Evolutionary conservation across 2,797 vertebrate species (phyloP).

Genomic region (Poeciliopsis paucimaculata): DNA sequence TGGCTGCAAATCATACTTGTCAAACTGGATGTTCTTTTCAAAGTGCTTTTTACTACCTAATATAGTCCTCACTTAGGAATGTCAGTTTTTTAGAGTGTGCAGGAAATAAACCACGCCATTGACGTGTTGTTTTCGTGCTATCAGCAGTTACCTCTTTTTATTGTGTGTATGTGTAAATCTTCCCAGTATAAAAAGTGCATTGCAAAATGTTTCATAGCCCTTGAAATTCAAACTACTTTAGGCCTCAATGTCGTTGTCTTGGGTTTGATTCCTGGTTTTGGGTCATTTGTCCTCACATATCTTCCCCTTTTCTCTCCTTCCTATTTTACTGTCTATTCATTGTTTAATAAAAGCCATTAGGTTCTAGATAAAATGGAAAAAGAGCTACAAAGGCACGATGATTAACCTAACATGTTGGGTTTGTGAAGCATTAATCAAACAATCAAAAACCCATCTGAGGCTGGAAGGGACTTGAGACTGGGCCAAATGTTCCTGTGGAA

Average conservation of each 20-base stretch:
- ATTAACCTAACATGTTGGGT: background rate
- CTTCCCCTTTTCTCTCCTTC: background rate
- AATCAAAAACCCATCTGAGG: background rate
- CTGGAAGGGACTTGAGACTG: background rate
- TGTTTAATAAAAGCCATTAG: background rate
- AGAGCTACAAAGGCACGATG: background rate
- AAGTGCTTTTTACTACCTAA: constrained; percentile 13
- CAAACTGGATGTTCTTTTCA: constrained; percentile 20
- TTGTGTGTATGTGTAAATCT: background rate
- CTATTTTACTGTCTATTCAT: background rate
- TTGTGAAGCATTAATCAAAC: background rate
- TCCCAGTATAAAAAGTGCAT: background rate
- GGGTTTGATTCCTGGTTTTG: background rate
- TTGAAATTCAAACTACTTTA: background rate
- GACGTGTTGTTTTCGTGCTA: background rate
- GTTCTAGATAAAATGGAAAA: background rate
- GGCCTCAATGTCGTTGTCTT: background rate
- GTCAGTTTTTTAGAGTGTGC: background rate
- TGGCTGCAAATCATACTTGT: constrained; percentile 50
- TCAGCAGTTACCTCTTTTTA: background rate
- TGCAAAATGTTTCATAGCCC: background rate
- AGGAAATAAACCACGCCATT: background rate
- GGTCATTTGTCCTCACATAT: background rate
- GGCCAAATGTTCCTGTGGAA: background rate
- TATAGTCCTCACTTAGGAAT: background rate